Evolutionary conservation across 1,140 invertebrate species (phyloP), one percentile per base, ranked within the genome.

Genomic region (Muscidifurax raptorellus): DNA sequence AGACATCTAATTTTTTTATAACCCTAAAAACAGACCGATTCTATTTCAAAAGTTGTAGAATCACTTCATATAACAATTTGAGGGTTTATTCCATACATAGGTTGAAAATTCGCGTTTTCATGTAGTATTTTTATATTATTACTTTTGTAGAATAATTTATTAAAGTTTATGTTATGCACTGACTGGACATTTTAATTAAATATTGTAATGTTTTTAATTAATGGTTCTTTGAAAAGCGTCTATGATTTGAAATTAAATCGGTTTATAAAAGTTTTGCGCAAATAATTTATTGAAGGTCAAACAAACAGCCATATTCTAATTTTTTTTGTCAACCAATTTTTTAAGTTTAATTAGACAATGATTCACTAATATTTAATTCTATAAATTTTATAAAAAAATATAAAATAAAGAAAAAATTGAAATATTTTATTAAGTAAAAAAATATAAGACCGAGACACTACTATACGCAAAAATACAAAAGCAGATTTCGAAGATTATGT

Each of bases 401-500:
- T 36, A 36, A 4, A 7, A 36, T 7, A 36, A 36, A n/a, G n/a
- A n/a, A n/a, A n/a, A n/a, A n/a, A n/a, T n/a, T n/a, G n/a, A n/a
- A n/a, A n/a, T n/a, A n/a, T n/a, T n/a, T 36, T 36, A 36, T 74
- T 30, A 47, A 18, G 47, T 80, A 80, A 80, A 78, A 80, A 74
- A 75, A 64, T 40, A n/a, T 64, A 82, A 30, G 30, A 80, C 28
- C 71, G 44, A 71, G 36, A 32, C 28, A 74, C 69, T 81, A 40
- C 27, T 69, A 80, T 44, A 72, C 69, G 27, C 27, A 81, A 75
- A 82, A n/a, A 74, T 82, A 75, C 30, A 75, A 71, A 80, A 74
- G 28, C 47, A 74, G 22, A 7, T 36, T 7, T 36, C 32, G 9
- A 7, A 7, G 32, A 7, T n/a, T n/a, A n/a, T n/a, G n/a, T n/a